Evolutionary conservation across 2,888 invertebrate genomes (phyloP).

Genomic region (Leucophora obtusa): DNA sequence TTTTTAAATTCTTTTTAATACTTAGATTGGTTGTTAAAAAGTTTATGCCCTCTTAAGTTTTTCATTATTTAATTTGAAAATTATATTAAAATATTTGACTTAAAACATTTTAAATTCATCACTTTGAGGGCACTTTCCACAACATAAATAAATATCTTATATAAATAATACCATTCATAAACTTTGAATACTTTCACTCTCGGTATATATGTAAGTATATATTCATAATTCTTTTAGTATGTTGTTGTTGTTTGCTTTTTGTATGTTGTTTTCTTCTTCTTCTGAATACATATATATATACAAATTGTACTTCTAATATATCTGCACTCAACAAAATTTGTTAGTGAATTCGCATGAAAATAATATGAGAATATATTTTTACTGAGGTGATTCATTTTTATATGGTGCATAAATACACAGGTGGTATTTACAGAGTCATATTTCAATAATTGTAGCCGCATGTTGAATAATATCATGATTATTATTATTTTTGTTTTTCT

Average conservation of each 20-base stretch:
- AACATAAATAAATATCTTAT: not conserved
- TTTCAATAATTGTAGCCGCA: no score
- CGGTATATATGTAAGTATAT: not conserved
- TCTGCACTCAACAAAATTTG: no score
- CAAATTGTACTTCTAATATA: no score
- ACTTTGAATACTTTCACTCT: not conserved
- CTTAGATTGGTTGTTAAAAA: not conserved
- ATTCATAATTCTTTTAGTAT: not conserved
- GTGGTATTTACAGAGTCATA: no score
- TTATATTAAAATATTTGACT: conserved; percentile 3
- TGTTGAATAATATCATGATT: no score
- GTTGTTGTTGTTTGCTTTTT: not conserved
- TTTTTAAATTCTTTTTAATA: not conserved
- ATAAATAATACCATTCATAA: not conserved
- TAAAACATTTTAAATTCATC: not conserved
- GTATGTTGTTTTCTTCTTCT: not conserved
- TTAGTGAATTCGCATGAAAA: no score
- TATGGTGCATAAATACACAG: no score
- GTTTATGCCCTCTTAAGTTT: not conserved
- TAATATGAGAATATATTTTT: no score
- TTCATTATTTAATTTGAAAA: conserved; percentile 12
- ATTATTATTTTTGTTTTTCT: no score
- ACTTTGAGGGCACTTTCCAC: not conserved
- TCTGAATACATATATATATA: no score
- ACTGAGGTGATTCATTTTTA: no score